Evolutionary conservation across 1,140 invertebrate species (phyloP).

Genomic region (Hylaeus volcanicus): DNA sequence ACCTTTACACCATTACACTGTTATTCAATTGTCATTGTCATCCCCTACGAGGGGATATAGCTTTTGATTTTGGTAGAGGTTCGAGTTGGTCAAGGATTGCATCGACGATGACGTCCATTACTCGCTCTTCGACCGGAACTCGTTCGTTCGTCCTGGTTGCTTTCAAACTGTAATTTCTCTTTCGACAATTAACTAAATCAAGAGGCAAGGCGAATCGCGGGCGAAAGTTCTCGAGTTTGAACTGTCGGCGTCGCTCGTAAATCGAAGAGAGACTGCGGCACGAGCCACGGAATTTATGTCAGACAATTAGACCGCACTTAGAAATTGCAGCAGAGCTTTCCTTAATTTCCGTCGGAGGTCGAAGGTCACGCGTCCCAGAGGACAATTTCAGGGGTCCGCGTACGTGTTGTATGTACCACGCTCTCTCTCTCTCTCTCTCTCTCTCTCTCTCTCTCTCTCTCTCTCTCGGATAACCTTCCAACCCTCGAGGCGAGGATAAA

Average conservation of each 20-base stretch:
- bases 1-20: too few relatives aligned
- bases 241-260: not conserved
- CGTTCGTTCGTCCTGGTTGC: too few relatives aligned
- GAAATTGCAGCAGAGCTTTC: constrained; percentile 17
- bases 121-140: too few relatives aligned
- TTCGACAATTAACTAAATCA: constrained; percentile 6
- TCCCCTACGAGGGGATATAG: too few relatives aligned
- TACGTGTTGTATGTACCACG: constrained; percentile 12
- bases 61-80: too few relatives aligned
- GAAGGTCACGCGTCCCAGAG: constrained; percentile 33
- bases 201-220: not conserved
- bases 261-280: not conserved
- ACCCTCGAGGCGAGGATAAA: not conserved
- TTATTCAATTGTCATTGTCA: too few relatives aligned
- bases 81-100: too few relatives aligned
- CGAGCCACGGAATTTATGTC: constrained; percentile 6
- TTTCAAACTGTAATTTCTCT: not conserved
- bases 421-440: too few relatives aligned
- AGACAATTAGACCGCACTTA: constrained; percentile 32
- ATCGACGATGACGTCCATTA: too few relatives aligned
- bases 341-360: constrained; percentile 22
- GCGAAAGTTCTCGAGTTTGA: not conserved
- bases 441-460: too few relatives aligned
- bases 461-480: constrained; percentile 12
- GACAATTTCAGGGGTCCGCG: constrained; percentile 37